These are phyloP conservation scores for Leptinotarsa rubiginosa DNA, from an alignment of 2,888 invertebrate species.

Conservation along the genomic window DNA sequence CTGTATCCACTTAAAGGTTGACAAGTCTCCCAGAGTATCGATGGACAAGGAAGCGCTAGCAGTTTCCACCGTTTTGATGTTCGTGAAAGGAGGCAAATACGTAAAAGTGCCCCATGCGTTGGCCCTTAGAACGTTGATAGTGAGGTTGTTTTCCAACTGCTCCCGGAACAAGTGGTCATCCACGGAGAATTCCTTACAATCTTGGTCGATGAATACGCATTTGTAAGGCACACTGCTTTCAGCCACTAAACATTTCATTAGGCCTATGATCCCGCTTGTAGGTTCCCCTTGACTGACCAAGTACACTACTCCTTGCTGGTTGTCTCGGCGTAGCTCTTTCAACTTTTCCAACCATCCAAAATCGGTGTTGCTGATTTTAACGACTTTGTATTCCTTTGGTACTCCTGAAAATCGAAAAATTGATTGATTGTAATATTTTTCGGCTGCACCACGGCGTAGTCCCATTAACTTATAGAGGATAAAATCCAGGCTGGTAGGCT, in stretches of 20 bases:
- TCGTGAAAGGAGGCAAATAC: conserved; percentile 75
- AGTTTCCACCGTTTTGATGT: conserved; percentile 60
- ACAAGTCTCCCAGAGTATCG: conserved; percentile 87
- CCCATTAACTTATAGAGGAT: no score
- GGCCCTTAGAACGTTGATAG: conserved; percentile 80
- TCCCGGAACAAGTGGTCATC: conserved; percentile 69
- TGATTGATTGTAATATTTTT: no score
- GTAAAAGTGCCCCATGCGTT: conserved; percentile 76
- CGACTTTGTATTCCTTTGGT: neutral
- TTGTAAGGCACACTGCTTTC: conserved; percentile 44
- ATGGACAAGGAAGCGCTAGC: conserved; percentile 81
- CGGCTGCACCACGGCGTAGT: no score
- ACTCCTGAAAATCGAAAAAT: neutral
- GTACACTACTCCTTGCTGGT: conserved; percentile 44
- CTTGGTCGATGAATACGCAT: conserved; percentile 45
- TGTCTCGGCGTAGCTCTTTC: neutral
- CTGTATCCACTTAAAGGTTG: conserved; percentile 85
- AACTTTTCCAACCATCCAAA: conserved; percentile 1
- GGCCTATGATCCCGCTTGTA: conserved; percentile 50
- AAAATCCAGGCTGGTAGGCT: no score
- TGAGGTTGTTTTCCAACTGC: conserved; percentile 79
- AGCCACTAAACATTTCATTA: conserved; percentile 46
- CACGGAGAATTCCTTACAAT: conserved; percentile 69
- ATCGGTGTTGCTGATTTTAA: neutral
- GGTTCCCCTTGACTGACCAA: conserved; percentile 40